Evolutionary conservation across 2,113 vertebrate genomes (phyloP), one percentile per base, ranked within the genome.

Genomic region (Fulmarus glacialis): DNA sequence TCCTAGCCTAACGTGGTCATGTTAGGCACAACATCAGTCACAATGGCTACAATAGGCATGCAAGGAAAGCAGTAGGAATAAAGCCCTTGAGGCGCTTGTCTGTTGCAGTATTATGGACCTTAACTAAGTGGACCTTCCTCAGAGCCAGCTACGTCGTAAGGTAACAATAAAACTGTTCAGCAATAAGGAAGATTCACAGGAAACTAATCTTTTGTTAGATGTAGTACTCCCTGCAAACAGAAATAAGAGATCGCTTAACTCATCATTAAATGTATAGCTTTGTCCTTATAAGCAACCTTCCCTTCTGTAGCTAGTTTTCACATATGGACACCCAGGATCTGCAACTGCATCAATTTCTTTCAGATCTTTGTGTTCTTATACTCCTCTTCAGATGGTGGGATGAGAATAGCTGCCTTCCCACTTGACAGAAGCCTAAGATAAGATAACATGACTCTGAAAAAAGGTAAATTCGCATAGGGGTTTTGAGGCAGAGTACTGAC

Each of bases 381-480:
- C 72, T 83, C 62, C 63, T 78, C 72, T 62, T 96, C 94, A 75
- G 87, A 62, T 58, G 80, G 18, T 71, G 77, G 64, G 70, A 89
- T 71, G 59, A n/a, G 89, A 71, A 70, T 27, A 87, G 72, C 83
- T 72, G 72, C 68, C 87, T 82, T 63, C 93, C 78, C 91, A 52
- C 67, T 73, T 22, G 22, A 67, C 89, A 89, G 59, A 77, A 84
- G 87, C 77, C 63, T 4, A 50, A 71, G 50, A 27, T 4, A 50
- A 71, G 50, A 27, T 55, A 66, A 52, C 24, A 7, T 12, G 24
- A 38, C 11, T 73, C 32, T 12, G 58, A 42, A 4, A 26, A 38
- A 15, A 12, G 22, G 24, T 64, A 60, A 56, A 42, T 52, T 43
- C 27, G 83, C 26, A 5, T 4, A 3, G 32, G 40, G 71, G 5